Base-by-base conservation (phyloP, 2,888 invertebrate genomes). In the Teleogryllus oceanicus region DNA sequence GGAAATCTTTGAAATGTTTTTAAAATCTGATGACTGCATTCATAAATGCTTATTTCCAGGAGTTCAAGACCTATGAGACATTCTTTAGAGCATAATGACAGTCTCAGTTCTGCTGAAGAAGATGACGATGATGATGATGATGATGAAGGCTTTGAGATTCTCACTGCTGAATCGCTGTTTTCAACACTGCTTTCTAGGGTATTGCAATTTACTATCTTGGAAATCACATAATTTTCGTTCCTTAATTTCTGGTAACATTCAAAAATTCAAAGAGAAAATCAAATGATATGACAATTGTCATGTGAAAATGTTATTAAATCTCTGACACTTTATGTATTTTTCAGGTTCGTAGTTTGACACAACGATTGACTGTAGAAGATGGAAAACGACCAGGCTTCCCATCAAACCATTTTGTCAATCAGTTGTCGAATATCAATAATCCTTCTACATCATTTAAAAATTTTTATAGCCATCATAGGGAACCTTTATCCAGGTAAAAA, bases 141-240 rank as follows among this genome's bases (percentile, higher is more conserved):
- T 85, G 51, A 51, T 3, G 96, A 96, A 85, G 95, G 95, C 83
- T 96, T 96, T 89, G 96, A 96, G 86, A 92, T 96, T 84, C 91
- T 96, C 84, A 96, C 96, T 2, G 96, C 96, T 0, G 96, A 96
- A 88, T 95, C 95, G 86, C 89, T 96, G 79, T 96, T 96, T 88
- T 95, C 96, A 18, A 95, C 95, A 18, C 89, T 96, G 79, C 87
- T 96, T 83, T 94, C 95, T 84, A 90, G 96, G 88, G 96, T 96
- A 78, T 49, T 18, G 18, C 21, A 37, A 24, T 24, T 24, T 2
- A 24, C 24, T 24, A 24, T 2, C 24, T n/a, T 74, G 11, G 20
- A 74, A 8, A 74, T 74, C 74, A 74, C 74, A 10, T 74, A 74
- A 74, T 74, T 74, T n/a, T 8, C 11, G 3, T 74, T n/a, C 18